A percentile compares a stretch with the other conserved stretches of the same genome.
Conservation (phyloP, 2,888 invertebrate genomes). For the Pharmacophagus antenor region DNA sequence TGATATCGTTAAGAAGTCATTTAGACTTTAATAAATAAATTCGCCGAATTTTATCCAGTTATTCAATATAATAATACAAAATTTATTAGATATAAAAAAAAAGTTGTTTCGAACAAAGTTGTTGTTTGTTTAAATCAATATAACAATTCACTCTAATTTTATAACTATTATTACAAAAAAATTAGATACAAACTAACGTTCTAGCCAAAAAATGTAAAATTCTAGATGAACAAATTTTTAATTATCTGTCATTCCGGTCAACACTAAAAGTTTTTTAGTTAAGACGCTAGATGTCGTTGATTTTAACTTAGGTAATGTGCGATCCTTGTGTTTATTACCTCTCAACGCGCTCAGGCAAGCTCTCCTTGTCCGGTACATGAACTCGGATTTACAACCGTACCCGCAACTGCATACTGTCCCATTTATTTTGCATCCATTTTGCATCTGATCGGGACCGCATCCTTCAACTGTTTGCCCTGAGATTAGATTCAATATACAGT, state of each 20-base stretch:
- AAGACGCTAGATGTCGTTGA: not conserved
- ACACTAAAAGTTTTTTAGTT: not conserved
- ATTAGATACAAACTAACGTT: too few species aligned
- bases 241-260: not conserved
- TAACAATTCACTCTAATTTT: too few species aligned
- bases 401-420: conserved; percentile 83
- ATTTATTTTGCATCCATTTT: conserved; percentile 84
- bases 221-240: too few species aligned
- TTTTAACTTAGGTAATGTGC: not conserved
- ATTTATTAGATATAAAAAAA: too few species aligned
- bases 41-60: too few species aligned
- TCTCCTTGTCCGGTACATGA: conserved; percentile 80
- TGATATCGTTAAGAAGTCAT: too few species aligned
- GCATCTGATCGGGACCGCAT: conserved; percentile 81
- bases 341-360: conserved; percentile 83
- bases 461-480: conserved; percentile 49
- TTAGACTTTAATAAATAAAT: too few species aligned
- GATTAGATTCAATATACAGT: conserved; percentile 31
- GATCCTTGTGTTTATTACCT: conserved; percentile 72
- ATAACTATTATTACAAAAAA: too few species aligned
- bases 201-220: too few species aligned
- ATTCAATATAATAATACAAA: too few species aligned
- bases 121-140: too few species aligned
- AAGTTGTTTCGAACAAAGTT: too few species aligned
- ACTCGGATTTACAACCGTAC: conserved; percentile 84